Percentiles rank a stretch among this genome's conserved stretches.
phyloP scores from a whole-genome alignment of 2,797 vertebrate species.

The Potorous gilbertii region DNA sequence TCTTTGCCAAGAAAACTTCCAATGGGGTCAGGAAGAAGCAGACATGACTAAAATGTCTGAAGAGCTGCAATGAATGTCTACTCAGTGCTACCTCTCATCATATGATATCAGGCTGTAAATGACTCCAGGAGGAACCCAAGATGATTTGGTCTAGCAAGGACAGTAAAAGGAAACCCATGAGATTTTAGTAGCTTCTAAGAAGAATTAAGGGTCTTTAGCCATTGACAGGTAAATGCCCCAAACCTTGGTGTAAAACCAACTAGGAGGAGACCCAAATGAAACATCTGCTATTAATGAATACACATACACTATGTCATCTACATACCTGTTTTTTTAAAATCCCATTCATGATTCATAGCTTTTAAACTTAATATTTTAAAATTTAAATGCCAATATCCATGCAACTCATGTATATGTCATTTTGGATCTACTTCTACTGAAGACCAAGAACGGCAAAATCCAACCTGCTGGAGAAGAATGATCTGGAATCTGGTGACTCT shows the following conservation, averaged over 20 bases:
- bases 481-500: fast-evolving
- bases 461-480: neutral
- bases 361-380: neutral
- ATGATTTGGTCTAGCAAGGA: neutral
- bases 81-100: neutral
- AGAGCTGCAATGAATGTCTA: neutral
- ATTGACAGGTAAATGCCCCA: neutral
- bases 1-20: neutral
- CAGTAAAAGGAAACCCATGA: neutral
- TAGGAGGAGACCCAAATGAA: neutral
- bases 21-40: neutral
- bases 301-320: neutral
- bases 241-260: neutral
- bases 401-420: neutral
- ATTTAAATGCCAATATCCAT: neutral
- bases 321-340: neutral
- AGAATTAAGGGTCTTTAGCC: neutral
- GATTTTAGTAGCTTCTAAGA: constrained; percentile 14
- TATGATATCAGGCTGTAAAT: neutral
- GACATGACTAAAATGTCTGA: neutral
- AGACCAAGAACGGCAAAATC: neutral
- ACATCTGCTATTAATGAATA: neutral
- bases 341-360: neutral
- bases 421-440: neutral
- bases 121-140: constrained; percentile 9